Conservation (phyloP, 2,888 invertebrate genomes). For the Shargacucullia verbasci region DNA sequence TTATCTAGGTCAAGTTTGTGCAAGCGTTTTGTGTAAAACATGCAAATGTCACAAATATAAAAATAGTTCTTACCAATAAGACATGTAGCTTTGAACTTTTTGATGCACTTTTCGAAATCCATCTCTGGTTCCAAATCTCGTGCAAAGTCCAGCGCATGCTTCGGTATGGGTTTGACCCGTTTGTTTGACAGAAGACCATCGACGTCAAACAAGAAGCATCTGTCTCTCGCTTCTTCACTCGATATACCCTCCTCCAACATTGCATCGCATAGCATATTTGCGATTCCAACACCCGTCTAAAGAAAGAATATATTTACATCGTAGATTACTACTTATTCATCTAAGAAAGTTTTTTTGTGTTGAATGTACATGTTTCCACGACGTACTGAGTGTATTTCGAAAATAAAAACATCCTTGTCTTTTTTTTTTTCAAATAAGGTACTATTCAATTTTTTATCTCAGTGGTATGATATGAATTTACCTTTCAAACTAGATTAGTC, state of each 20-base stretch:
- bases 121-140: slow-evolving; percentile 93
- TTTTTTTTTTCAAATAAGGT: too few relatives aligned
- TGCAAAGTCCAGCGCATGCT: slow-evolving; percentile 91
- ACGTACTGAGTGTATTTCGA: too few relatives aligned
- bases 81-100: slow-evolving; percentile 93
- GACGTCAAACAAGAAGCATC: slow-evolving; percentile 97
- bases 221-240: slow-evolving; percentile 91
- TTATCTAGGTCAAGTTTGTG: too few relatives aligned
- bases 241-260: slow-evolving; percentile 91
- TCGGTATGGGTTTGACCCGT: slow-evolving; percentile 89
- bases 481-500: too few relatives aligned
- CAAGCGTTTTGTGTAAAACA: too few relatives aligned
- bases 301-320: not conserved
- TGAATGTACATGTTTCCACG: too few relatives aligned
- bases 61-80: slow-evolving; percentile 91
- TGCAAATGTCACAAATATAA: too few relatives aligned
- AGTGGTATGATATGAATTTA: too few relatives aligned
- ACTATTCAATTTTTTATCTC: too few relatives aligned
- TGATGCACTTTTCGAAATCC: slow-evolving; percentile 92
- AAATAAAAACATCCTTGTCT: too few relatives aligned
- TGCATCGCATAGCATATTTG: slow-evolving; percentile 94
- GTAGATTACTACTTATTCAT: too few relatives aligned
- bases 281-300: slow-evolving; percentile 96
- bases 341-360: too few relatives aligned
- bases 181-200: slow-evolving; percentile 93